Evolutionary conservation across 2,888 invertebrate genomes (phyloP), one percentile per base, ranked within the genome.

Genomic region (Athalia rosae): DNA sequence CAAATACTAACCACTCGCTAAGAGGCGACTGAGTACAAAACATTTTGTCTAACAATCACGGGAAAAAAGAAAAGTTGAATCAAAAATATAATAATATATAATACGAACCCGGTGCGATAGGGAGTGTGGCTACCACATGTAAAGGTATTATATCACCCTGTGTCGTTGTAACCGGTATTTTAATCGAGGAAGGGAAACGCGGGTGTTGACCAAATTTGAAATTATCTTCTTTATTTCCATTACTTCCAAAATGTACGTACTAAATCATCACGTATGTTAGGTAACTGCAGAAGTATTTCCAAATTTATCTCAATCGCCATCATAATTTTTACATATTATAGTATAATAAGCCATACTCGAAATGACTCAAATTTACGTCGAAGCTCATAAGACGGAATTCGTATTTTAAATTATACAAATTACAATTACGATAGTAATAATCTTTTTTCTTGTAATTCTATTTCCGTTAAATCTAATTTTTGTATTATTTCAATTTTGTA

Each of bases 1-100:
- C 28, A 59, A 78, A 81, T 78, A 84, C 83, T 84, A 84, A 85
- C 82, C 82, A 83, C 78, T 84, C 84, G 85, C 83, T 78, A 76
- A 45, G 71, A 78, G 83, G 84, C 85, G 86, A 85, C 82, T 84
- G 86, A 88, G 88, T 88, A 88, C 88, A 88, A 88, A 88, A 83
- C 83, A 86, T 85, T 82, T 74, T 74, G 61, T 74, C 78, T 81
- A 82, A 82, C 79, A 82, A 80, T 80, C 80, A 81, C 77, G 69
- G 79, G 77, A 74, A 76, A 66, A 79, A 48, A 76, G 58, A 76
- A 62, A 73, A 50, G 66, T 59, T 58, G 13, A 48, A 13, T n/a
- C 4, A n/a, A n/a, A 47, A 64, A 47, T 47, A 45, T 53, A 50
- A 41, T 6, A 53, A 15, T 4, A 67, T 4, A 67, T 11, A 50